Evolutionary conservation across 2,113 vertebrate species (phyloP).

Genomic region (Recurvirostra avosetta): DNA sequence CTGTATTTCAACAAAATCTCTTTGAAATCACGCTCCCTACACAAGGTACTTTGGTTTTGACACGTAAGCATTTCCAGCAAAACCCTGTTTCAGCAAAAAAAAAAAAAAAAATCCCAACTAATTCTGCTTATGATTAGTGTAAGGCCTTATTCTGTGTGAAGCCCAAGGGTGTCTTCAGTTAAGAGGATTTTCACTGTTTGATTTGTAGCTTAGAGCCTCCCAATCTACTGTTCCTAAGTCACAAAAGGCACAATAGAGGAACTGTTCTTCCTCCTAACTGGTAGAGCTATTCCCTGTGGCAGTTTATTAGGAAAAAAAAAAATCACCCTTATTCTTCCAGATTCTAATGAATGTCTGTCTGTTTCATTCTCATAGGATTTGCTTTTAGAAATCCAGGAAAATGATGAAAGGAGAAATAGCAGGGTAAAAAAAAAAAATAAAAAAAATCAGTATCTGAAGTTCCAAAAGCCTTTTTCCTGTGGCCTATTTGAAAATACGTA

Average conservation of each 20-base stretch:
- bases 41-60: background rate
- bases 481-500: conserved; percentile 5
- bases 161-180: conserved; percentile 35
- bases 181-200: conserved; percentile 52
- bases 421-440: background rate
- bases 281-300: background rate
- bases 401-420: conserved; percentile 20
- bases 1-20: background rate
- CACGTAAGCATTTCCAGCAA: conserved; percentile 25
- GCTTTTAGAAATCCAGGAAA: conserved; percentile 25
- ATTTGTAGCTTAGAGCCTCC: conserved; percentile 45
- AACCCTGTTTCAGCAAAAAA: conserved; percentile 35
- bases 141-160: conserved; percentile 23
- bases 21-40: conserved; percentile 9
- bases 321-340: background rate
- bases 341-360: conserved; percentile 28
- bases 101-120: background rate
- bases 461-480: background rate
- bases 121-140: conserved; percentile 4
- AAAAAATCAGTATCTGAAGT: background rate
- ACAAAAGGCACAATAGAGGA: conserved; percentile 28
- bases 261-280: background rate
- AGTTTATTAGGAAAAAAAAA: background rate
- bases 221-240: background rate
- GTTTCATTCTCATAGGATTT: conserved; percentile 10